Base-by-base conservation (phyloP, 2,113 vertebrate species). In the Malurus alboscapulatus region DNA sequence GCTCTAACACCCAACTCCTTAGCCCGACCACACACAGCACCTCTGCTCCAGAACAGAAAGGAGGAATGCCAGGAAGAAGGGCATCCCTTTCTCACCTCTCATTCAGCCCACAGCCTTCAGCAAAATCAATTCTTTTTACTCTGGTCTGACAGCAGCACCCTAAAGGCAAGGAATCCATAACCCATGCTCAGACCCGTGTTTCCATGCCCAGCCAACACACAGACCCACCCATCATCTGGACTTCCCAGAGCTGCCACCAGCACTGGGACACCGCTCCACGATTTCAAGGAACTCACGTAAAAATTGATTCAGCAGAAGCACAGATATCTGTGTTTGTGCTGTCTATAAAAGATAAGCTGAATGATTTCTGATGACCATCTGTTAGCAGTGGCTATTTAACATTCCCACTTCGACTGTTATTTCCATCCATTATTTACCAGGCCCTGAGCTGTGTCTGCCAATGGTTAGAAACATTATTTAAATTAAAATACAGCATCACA, bases 101-200 rank as follows among this genome's bases (percentile, higher is more conserved):
- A 27, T 50, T 78, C 48, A 75, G 47, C 30, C 19, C 38, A 18
- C 24, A 67, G 50, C 12, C 16, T 22, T 77, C 42, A 40, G 54
- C 6, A 53, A 36, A 86, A 77, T 7, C 55, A 32, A 10, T 16
- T 74, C 5, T 21, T 68, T 59, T 55, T 0, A 47, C 36, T 26
- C 0, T 11, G n/a, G 30, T 75, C 47, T 24, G n/a, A 55, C 8
- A 82, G 88, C 26, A 85, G 53, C 53, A 77, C 72, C n/a, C 68
- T 42, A 30, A 30, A 84, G 66, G 18, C 34, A 59, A 45, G 47
- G 29, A 25, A 50, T 30, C 51, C 77, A 62, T 14, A 36, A n/a
- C 2, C 24, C 9, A 3, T 1, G 20, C 42, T 62, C 76, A 17
- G 26, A 21, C 4, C 17, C 0, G 0, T 4, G 14, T 36, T 38